Evolutionary conservation across 2,113 vertebrate species (phyloP).

Genomic region (Hippocampus abdominalis): DNA sequence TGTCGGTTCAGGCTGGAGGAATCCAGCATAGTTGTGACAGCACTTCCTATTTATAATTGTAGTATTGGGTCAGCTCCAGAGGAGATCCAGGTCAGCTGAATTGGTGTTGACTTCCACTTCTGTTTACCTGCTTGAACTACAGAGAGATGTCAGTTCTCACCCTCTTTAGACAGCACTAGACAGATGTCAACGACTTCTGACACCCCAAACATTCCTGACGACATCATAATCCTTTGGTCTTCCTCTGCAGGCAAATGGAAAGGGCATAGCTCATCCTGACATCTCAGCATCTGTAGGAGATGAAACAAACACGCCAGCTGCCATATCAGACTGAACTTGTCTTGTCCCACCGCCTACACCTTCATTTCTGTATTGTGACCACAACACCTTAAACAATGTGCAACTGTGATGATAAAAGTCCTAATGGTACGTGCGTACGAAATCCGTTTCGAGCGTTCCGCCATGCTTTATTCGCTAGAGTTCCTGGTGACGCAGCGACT

Average conservation of each 20-base stretch:
- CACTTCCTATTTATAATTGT: not conserved
- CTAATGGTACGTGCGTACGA: not conserved
- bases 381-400: not conserved
- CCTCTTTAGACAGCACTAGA: not conserved
- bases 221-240: constrained; percentile 5
- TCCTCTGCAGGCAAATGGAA: not conserved
- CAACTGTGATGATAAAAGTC: not conserved
- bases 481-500: too few relatives aligned
- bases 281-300: not conserved
- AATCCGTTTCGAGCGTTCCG: too few relatives aligned
- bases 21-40: not conserved
- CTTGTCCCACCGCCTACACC: not conserved
- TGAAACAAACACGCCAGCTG: not conserved
- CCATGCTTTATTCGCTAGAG: too few relatives aligned
- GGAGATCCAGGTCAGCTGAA: not conserved
- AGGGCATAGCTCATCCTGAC: not conserved
- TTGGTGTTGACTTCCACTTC: not conserved
- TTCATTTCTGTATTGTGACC: not conserved
- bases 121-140: not conserved
- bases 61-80: not conserved
- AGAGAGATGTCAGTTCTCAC: not conserved
- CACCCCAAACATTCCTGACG: not conserved
- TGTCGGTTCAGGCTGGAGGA: not conserved
- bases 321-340: not conserved
- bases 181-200: not conserved